phyloP scores from a whole-genome alignment of 2,797 vertebrate genomes.

The Sebastiscus albofasciatus region DNA sequence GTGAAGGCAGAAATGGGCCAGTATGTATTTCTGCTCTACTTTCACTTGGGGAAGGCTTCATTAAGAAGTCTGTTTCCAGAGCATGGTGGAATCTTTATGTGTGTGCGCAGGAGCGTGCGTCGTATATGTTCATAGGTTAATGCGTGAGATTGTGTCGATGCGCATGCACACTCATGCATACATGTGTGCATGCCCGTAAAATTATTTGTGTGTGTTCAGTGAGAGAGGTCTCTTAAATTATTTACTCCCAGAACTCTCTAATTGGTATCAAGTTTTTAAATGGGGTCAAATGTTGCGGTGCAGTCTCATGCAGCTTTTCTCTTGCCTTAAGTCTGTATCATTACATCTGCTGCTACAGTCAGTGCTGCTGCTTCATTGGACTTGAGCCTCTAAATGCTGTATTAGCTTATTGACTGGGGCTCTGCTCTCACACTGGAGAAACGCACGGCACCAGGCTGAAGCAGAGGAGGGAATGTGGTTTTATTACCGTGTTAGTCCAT shows the following conservation, averaged over 20 bases:
- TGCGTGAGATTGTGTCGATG: constrained; percentile 23
- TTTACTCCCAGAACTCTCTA: constrained; percentile 86
- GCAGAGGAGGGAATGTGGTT: constrained; percentile 1
- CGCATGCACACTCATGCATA: constrained; percentile 35
- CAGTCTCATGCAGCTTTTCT: constrained; percentile 77
- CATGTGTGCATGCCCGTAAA: constrained; percentile 44
- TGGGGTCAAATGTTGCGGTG: constrained; percentile 86
- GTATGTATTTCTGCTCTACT: constrained; percentile 83
- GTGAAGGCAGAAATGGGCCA: constrained; percentile 83
- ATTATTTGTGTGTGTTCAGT: constrained; percentile 68
- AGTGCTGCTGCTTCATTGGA: constrained; percentile 47
- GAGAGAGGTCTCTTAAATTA: constrained; percentile 80
- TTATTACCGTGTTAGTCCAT: constrained; percentile 28
- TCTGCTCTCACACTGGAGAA: constrained; percentile 24
- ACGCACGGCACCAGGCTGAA: not conserved
- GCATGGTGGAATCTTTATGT: constrained; percentile 47
- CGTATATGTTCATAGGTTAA: constrained; percentile 37
- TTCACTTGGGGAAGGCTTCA: constrained; percentile 84
- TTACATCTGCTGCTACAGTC: constrained; percentile 54
- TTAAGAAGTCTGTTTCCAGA: constrained; percentile 88
- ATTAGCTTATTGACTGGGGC: constrained; percentile 30
- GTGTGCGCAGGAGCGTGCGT: not conserved
- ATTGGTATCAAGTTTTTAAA: constrained; percentile 90
- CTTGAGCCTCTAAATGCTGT: constrained; percentile 54
- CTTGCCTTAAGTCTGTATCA: constrained; percentile 68